Evolutionary conservation across 2,797 vertebrate genomes (phyloP).

Genomic region (Poliocrania exsul): DNA sequence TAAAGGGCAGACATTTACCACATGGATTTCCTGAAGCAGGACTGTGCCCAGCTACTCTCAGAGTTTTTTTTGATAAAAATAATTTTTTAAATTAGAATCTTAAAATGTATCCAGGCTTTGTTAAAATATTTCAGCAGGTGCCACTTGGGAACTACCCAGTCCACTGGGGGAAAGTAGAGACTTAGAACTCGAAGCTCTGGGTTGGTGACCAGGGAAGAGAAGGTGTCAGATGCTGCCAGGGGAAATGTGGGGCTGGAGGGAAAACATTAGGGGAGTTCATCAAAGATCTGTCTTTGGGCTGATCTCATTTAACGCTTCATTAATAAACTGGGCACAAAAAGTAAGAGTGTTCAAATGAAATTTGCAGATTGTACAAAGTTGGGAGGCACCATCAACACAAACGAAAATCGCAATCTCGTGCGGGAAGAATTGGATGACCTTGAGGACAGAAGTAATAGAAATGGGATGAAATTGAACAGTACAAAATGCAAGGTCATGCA

Average conservation of each 20-base stretch:
- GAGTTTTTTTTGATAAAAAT: neutral
- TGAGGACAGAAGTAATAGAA: conserved; percentile 73
- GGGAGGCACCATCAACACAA: conserved; percentile 62
- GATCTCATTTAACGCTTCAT: conserved; percentile 40
- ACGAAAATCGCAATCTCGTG: conserved; percentile 55
- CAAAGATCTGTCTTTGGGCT: conserved; percentile 1
- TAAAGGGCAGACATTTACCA: neutral
- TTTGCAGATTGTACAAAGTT: conserved; percentile 62
- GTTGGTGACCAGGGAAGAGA: neutral
- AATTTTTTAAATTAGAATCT: neutral
- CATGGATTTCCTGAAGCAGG: neutral
- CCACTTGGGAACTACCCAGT: neutral
- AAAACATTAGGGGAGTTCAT: conserved; percentile 20
- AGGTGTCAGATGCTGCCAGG: neutral
- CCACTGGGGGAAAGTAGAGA: neutral
- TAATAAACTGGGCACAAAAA: conserved; percentile 60
- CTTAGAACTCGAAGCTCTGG: neutral
- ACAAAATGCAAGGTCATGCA: conserved; percentile 71
- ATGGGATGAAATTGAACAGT: conserved; percentile 71
- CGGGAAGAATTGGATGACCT: conserved; percentile 70
- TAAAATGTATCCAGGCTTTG: neutral
- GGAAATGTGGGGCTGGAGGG: neutral
- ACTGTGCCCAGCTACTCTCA: neutral
- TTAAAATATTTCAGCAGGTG: neutral
- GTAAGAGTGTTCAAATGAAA: conserved; percentile 43